Evolutionary conservation across 2,888 invertebrate genomes (phyloP), one percentile per base, ranked within the genome.

Genomic region (Tenthredo notha): DNA sequence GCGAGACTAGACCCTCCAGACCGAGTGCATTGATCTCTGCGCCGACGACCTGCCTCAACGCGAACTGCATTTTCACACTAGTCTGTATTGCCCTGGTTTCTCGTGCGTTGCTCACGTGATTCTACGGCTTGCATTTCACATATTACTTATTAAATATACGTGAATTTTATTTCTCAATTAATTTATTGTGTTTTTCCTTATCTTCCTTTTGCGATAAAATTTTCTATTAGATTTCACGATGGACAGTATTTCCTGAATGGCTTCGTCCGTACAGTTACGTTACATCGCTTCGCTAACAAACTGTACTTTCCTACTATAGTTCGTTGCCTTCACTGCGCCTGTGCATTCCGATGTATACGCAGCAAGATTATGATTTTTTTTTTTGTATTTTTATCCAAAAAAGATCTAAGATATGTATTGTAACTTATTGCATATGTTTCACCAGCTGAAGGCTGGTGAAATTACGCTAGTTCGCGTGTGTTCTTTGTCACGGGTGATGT

Each of bases 21-120:
- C 80, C 74, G 87, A 88, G 90, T 90, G 88, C 91, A 90, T 90
- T 90, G 90, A 90, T 91, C 90, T 89, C 89, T 87, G 87, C 86
- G 89, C 89, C 89, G 86, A 83, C 86, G 91, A 92, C 91, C 92
- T 92, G 90, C 91, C 91, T 91, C 91, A 92, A 91, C 88, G 88
- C 90, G 88, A 90, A 90, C 90, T 91, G 90, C 90, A 91, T 90
- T 90, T 87, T 88, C 87, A 84, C 83, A 67, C 61, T 54, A 37
- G 74, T 61, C 61, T 25, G 33, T 47, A 77, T 47, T 40, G 77
- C 77, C 29, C 77, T 50, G 77, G 37, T 80, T 75, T 75, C 80
- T 54, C 80, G 5, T 40, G n/a, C 18, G 70, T 70, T 84, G 47
- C 18, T 47, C 40, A 21, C 50, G 43, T 33, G n/a, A 84, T 67